phyloP scores from a whole-genome alignment of 2,888 invertebrate genomes.

The Ypsolopha scabrella region DNA sequence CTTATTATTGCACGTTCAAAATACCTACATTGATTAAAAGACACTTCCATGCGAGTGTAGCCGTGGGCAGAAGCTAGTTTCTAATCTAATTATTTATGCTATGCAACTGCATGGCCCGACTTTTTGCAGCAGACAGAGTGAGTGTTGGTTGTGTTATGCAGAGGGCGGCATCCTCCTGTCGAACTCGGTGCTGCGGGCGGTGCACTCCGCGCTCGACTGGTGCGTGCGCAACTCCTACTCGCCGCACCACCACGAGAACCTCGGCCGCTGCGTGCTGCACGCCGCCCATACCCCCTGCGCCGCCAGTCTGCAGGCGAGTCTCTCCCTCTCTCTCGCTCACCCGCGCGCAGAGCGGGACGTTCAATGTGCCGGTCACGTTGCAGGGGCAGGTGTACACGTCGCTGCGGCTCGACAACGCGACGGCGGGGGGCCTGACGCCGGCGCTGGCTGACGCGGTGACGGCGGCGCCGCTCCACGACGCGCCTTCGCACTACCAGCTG shows the following conservation, averaged over 20 bases:
- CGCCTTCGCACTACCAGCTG: conserved; percentile 75
- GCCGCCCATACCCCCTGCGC: conserved; percentile 75
- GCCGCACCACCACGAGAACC: conserved; percentile 84
- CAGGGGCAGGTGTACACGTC: conserved; percentile 35
- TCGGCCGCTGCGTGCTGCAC: conserved; percentile 88
- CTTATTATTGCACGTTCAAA: no score
- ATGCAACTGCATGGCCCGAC: no score
- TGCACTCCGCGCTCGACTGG: conserved; percentile 87
- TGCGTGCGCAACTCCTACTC: conserved; percentile 90
- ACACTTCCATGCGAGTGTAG: no score
- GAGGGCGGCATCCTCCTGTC: conserved; percentile 91
- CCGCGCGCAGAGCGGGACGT: no score
- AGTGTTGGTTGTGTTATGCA: conserved; percentile 23
- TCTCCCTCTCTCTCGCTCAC: no score
- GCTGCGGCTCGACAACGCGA: conserved; percentile 9
- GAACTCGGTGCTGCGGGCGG: conserved; percentile 84
- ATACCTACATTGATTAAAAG: no score
- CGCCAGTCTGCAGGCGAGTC: conserved; percentile 58
- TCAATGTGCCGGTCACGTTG: background rate
- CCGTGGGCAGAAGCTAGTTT: no score
- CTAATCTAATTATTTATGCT: no score
- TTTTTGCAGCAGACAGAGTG: no score
- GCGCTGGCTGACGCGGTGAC: conserved; percentile 69
- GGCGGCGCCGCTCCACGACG: conserved; percentile 73
- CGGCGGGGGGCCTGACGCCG: conserved; percentile 29